A percentile compares a stretch with the other conserved stretches of the same genome.
These are phyloP conservation scores for Boloria euphrosyne DNA, from an alignment of 2,888 invertebrate genomes.

Conservation along the genomic window DNA sequence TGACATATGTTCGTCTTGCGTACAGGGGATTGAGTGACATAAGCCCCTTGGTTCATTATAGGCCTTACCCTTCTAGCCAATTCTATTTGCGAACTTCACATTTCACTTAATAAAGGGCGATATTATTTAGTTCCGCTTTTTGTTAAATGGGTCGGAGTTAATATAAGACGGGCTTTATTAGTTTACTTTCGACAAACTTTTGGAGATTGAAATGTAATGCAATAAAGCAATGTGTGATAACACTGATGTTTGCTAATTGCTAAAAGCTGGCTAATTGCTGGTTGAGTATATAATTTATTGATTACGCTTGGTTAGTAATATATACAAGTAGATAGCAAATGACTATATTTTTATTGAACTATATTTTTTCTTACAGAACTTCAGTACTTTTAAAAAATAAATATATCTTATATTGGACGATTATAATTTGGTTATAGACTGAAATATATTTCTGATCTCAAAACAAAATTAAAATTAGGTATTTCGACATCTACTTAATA, in stretches of 20 bases:
- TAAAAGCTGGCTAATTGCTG: not conserved
- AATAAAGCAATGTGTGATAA: not conserved
- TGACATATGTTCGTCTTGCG: constrained; percentile 75
- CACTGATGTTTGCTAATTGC: not conserved
- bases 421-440: too few species aligned
- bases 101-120: constrained; percentile 57
- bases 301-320: too few species aligned
- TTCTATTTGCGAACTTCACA: constrained; percentile 69
- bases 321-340: too few species aligned
- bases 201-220: not conserved
- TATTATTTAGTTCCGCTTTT: constrained; percentile 47
- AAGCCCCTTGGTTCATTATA: constrained; percentile 78
- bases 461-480: too few species aligned
- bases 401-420: too few species aligned
- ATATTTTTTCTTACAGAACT: too few species aligned
- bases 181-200: not conserved
- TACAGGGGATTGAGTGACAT: constrained; percentile 72
- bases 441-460: too few species aligned
- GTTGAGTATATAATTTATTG: too few species aligned
- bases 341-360: too few species aligned
- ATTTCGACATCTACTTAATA: too few species aligned
- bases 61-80: constrained; percentile 59
- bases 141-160: constrained; percentile 38
- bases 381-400: too few species aligned
- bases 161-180: constrained; percentile 26